Evolutionary conservation across 2,797 vertebrate genomes (phyloP).

Genomic region (Nannoperca australis): DNA sequence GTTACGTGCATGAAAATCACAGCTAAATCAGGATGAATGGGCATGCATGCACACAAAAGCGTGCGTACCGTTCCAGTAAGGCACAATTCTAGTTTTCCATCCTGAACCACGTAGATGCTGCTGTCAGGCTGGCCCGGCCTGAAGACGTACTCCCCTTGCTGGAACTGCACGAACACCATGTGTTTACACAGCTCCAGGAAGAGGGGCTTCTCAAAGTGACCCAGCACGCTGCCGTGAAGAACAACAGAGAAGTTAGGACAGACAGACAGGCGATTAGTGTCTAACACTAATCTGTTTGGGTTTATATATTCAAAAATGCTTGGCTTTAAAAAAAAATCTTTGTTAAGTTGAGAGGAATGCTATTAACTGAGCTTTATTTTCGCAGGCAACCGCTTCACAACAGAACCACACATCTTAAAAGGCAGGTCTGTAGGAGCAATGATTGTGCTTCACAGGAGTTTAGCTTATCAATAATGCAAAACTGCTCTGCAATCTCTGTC

Average conservation of each 20-base stretch:
- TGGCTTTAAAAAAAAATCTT: background rate
- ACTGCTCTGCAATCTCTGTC: background rate
- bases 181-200: slow-evolving; percentile 96
- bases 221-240: slow-evolving; percentile 87
- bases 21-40: background rate
- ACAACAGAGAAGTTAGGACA: slow-evolving; percentile 11
- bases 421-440: background rate
- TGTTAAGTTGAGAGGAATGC: background rate
- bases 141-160: slow-evolving; percentile 95
- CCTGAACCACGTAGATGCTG: slow-evolving; percentile 97
- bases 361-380: slow-evolving; percentile 15
- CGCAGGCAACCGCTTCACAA: background rate
- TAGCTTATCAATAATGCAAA: background rate
- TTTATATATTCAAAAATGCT: background rate
- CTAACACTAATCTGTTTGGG: background rate
- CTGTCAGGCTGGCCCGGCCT: slow-evolving; percentile 92
- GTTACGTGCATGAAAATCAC: slow-evolving; percentile 24
- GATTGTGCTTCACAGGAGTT: background rate
- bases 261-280: background rate
- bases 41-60: background rate
- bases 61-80: slow-evolving; percentile 87
- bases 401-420: background rate
- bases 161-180: slow-evolving; percentile 94
- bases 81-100: slow-evolving; percentile 94
- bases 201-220: slow-evolving; percentile 97